Evolutionary conservation across 2,888 invertebrate genomes (phyloP), one percentile per base, ranked within the genome.

Genomic region (Sarcophaga caerulescens): DNA sequence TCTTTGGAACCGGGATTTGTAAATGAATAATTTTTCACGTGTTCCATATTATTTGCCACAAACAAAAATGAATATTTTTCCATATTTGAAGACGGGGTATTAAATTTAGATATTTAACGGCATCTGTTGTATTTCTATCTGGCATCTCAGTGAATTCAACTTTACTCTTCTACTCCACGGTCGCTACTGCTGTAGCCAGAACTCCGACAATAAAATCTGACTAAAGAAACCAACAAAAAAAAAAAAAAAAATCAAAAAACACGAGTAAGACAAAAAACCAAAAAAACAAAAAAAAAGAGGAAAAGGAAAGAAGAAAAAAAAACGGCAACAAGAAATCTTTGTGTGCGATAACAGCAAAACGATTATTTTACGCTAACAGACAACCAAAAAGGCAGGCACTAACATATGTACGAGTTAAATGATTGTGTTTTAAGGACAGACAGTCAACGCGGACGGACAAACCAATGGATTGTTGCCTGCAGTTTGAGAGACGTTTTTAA

Each of bases 321-420:
- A 84, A 75, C 75, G 79, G 71, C 74, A 69, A 77, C 77, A 82
- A 84, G 60, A 84, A 86, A 86, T 84, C 86, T 84, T 86, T 86
- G 81, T 86, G 84, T 86, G 84, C 81, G 86, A 86, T 86, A 86
- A 86, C 84, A 86, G 84, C 86, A 86, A 86, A 86, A 86, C 84
- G 86, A 86, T 86, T 86, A 86, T 86, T 86, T 86, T 86, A 86
- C 86, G 86, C 84, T 81, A 84, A 86, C 84, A 84, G 86, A 84
- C 84, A 86, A 78, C 81, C 77, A 78, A 84, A 81, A 81, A 82
- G 86, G 84, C 83, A 71, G 77, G 70, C 86, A 77, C 65, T 81
- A 71, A 81, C 75, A 75, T 83, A 77, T 76, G 81, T 79, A 79
- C 69, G 74, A 79, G 78, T 79, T 75, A 84, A 84, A 84, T 75